A percentile compares a stretch with the other conserved stretches of the same genome.
Conservation (phyloP, 92 coral and sea anemone genomes). For the Umimayanthus chanpuru region DNA sequence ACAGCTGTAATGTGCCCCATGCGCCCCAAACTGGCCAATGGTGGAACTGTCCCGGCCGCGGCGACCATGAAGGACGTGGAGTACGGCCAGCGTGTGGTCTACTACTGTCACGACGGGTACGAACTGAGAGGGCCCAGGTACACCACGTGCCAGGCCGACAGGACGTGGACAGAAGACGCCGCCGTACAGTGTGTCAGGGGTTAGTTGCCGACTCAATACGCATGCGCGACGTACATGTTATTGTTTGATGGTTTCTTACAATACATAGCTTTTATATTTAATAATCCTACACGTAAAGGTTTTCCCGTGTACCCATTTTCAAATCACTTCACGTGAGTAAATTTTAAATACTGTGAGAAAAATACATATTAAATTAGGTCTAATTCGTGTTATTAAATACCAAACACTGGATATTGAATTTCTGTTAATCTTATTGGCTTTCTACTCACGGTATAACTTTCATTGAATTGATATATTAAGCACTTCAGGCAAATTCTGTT, state of each 20-base stretch:
- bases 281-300: not conserved
- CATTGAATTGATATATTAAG: not conserved
- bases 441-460: too few species aligned
- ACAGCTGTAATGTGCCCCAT: conserved; percentile 86
- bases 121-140: conserved; percentile 90
- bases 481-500: not conserved
- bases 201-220: conserved; percentile 1
- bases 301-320: too few species aligned
- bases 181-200: conserved; percentile 86
- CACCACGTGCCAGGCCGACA: conserved; percentile 84
- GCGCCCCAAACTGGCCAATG: conserved; percentile 64
- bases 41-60: conserved; percentile 79
- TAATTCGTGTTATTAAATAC: too few species aligned
- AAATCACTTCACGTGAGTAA: too few species aligned
- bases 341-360: too few species aligned
- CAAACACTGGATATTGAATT: too few species aligned
- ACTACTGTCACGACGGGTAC: conserved; percentile 87
- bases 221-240: too few species aligned
- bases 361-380: too few species aligned
- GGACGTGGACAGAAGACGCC: conserved; percentile 81
- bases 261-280: not conserved
- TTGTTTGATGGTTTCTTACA: not conserved
- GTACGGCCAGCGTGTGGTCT: conserved; percentile 92
- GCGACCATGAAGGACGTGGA: conserved; percentile 85
- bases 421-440: too few species aligned